phyloP scores from a whole-genome alignment of 2,797 vertebrate species.

The Sternarchorhynchus goeldii region DNA sequence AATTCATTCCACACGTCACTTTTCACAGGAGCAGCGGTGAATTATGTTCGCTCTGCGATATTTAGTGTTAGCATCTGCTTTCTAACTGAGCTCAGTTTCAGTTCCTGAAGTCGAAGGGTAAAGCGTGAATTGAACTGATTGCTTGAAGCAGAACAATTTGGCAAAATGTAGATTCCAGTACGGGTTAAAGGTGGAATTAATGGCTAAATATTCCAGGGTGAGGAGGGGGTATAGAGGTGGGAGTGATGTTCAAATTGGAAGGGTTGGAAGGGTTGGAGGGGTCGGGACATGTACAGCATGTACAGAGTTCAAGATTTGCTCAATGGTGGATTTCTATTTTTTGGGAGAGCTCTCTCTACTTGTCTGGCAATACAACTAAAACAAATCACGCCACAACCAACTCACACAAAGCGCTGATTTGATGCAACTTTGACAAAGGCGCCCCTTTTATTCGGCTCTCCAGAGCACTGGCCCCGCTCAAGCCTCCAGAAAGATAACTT shows the following conservation, averaged over 20 bases:
- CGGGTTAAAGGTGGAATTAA: conserved; percentile 21
- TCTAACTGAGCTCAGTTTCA: conserved; percentile 17
- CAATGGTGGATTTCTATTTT: conserved; percentile 30
- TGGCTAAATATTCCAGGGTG: conserved; percentile 14
- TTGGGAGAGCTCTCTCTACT: conserved; percentile 22
- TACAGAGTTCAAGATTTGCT: conserved; percentile 9
- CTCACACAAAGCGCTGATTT: conserved; percentile 69
- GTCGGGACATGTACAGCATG: too few species aligned
- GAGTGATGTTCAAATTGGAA: neutral
- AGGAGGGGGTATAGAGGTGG: conserved; percentile 9
- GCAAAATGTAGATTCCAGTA: neutral
- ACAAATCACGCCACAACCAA: conserved; percentile 49
- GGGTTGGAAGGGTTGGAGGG: too few species aligned
- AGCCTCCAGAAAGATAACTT: conserved; percentile 70
- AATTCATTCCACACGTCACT: conserved; percentile 37
- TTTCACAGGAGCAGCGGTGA: conserved; percentile 17
- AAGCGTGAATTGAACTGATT: conserved; percentile 26
- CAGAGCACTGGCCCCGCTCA: conserved; percentile 67
- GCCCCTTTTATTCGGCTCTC: conserved; percentile 63
- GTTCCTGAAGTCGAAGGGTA: conserved; percentile 22
- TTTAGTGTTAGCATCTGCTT: conserved; percentile 38
- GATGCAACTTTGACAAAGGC: conserved; percentile 73
- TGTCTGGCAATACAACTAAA: conserved; percentile 20
- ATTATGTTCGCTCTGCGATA: conserved; percentile 30
- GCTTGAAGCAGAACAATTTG: conserved; percentile 24